These are phyloP conservation scores for Stomatorhinus walkeri DNA, from an alignment of 2,797 vertebrate genomes.

Conservation along the genomic window DNA sequence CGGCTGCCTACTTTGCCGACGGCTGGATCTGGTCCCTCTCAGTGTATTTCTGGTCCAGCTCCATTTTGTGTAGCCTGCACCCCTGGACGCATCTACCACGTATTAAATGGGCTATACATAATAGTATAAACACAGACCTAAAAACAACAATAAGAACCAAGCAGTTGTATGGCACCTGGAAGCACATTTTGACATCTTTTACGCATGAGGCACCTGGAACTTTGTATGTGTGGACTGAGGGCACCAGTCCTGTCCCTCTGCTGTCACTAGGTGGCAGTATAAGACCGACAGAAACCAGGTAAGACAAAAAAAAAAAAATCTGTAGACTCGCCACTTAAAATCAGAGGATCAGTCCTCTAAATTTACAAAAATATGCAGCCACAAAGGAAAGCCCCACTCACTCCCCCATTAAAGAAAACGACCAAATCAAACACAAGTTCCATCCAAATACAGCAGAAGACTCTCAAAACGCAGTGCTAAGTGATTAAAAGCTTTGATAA, in stretches of 20 bases:
- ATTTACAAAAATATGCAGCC: background rate
- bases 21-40: background rate
- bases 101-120: background rate
- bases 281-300: background rate
- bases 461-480: background rate
- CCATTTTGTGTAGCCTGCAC: background rate
- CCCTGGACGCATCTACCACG: background rate
- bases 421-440: background rate
- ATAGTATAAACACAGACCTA: background rate
- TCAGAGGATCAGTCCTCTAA: background rate
- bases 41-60: background rate
- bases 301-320: background rate
- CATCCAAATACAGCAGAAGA: background rate
- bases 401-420: background rate
- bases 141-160: background rate
- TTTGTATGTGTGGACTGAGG: background rate
- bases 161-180: background rate
- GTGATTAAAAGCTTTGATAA: background rate
- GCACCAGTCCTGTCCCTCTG: background rate
- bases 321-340: background rate
- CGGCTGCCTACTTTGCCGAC: background rate
- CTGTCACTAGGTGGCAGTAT: background rate
- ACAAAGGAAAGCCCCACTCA: background rate
- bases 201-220: background rate
- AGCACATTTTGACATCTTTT: background rate